phyloP scores from a whole-genome alignment of 2,888 invertebrate genomes.

The Eulithis prunata region DNA sequence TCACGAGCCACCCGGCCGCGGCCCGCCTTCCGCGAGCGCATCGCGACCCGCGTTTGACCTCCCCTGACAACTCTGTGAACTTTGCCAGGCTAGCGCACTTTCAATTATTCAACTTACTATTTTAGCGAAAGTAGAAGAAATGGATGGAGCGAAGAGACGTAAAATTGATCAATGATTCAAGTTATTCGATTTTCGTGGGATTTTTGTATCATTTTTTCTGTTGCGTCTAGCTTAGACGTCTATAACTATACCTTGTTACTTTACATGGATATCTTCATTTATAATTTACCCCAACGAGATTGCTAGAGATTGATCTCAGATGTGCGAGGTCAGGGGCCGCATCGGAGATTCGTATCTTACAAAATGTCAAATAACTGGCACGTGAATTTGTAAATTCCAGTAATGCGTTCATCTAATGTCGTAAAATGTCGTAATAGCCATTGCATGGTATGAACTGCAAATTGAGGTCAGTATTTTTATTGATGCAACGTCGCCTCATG shows the following conservation, averaged over 20 bases:
- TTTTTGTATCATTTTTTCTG: too few species aligned
- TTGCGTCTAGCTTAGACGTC: too few species aligned
- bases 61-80: slow-evolving; percentile 37
- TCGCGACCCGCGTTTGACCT: slow-evolving; percentile 41
- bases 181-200: too few species aligned
- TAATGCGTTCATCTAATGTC: slow-evolving; percentile 58
- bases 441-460: slow-evolving; percentile 42
- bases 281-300: slow-evolving; percentile 1
- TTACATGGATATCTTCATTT: slow-evolving; percentile 3
- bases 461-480: slow-evolving; percentile 64
- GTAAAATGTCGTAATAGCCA: slow-evolving; percentile 59
- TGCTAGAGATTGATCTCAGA: slow-evolving; percentile 32
- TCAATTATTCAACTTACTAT: slow-evolving; percentile 3
- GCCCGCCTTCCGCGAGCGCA: slow-evolving; percentile 41
- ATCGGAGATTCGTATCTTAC: slow-evolving; percentile 56
- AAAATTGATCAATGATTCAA: too few species aligned
- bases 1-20: slow-evolving; percentile 54
- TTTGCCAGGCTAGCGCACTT: slow-evolving; percentile 4
- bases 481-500: slow-evolving; percentile 55
- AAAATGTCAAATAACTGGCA: slow-evolving; percentile 63
- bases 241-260: background rate
- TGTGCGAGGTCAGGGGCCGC: slow-evolving; percentile 54
- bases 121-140: background rate
- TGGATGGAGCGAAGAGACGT: background rate
- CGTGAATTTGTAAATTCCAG: slow-evolving; percentile 49